Evolutionary conservation across 2,888 invertebrate genomes (phyloP).

Genomic region (Pogonocherus hispidulus): DNA sequence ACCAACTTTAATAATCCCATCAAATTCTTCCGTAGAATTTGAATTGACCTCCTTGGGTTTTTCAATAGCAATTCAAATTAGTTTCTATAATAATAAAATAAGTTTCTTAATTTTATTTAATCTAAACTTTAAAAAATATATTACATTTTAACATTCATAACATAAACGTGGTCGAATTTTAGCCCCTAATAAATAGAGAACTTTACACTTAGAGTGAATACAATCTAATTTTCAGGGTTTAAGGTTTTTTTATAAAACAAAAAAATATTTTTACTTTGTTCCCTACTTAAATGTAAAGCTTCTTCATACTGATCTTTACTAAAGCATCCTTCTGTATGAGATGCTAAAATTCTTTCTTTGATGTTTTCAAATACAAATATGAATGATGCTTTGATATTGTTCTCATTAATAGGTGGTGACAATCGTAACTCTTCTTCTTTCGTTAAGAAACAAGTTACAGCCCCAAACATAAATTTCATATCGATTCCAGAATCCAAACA

Average conservation of each 20-base stretch:
- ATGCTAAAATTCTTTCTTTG: slow-evolving; percentile 73
- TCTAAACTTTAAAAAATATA: no score
- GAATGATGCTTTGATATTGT: slow-evolving; percentile 74
- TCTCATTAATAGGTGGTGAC: slow-evolving; percentile 63
- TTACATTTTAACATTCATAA: no score
- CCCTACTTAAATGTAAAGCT: slow-evolving; percentile 76
- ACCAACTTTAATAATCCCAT: no score
- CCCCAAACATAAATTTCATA: slow-evolving; percentile 86
- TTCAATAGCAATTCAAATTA: no score
- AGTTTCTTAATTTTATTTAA: no score
- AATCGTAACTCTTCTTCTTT: slow-evolving; percentile 70
- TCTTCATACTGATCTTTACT: slow-evolving; percentile 77
- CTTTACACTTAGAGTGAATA: no score
- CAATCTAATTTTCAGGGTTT: not conserved
- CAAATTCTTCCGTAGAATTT: no score
- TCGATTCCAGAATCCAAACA: slow-evolving; percentile 87
- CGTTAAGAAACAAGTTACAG: slow-evolving; percentile 81
- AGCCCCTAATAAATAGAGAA: no score
- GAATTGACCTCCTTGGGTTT: no score
- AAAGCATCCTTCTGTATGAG: slow-evolving; percentile 80
- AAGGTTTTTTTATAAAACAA: slow-evolving; percentile 76
- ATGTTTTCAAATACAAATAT: slow-evolving; percentile 83
- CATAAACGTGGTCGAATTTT: no score
- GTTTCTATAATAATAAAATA: no score
- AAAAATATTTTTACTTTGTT: slow-evolving; percentile 79